Percentiles rank a stretch among this genome's conserved stretches.
Conservation (phyloP, 2,888 invertebrate species). For the Antheraea assamensis region DNA sequence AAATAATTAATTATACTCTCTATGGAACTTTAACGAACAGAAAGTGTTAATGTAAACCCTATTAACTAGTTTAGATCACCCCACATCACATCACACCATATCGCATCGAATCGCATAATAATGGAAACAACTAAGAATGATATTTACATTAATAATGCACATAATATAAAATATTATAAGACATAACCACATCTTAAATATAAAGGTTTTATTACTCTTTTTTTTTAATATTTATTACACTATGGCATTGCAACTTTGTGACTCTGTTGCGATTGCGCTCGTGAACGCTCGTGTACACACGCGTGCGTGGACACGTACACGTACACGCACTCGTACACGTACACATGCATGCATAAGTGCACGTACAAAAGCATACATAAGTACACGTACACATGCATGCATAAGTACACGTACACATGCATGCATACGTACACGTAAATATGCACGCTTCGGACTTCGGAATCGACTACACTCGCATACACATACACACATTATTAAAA, state of each 20-base stretch:
- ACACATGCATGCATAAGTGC: too few species aligned
- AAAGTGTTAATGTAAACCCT: constrained; percentile 12
- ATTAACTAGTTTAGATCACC: constrained; percentile 24
- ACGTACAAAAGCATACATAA: too few species aligned
- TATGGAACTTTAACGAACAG: constrained; percentile 34
- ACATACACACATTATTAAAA: not conserved
- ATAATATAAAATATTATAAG: constrained; percentile 66
- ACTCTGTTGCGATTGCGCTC: constrained; percentile 64
- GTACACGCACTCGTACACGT: not conserved
- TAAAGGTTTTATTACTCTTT: not conserved
- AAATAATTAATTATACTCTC: constrained; percentile 31
- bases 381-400: too few species aligned
- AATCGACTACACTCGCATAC: not conserved
- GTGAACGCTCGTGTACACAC: not conserved
- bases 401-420: too few species aligned
- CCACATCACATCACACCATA: constrained; percentile 25
- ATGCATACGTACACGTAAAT: not conserved
- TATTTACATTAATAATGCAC: constrained; percentile 72
- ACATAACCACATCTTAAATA: constrained; percentile 50
- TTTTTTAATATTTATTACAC: constrained; percentile 18
- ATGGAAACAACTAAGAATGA: constrained; percentile 44
- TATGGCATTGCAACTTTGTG: constrained; percentile 78
- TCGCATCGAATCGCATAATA: constrained; percentile 19
- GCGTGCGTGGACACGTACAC: not conserved
- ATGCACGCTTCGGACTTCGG: not conserved